Evolutionary conservation across 1,140 invertebrate genomes (phyloP), one percentile per base, ranked within the genome.

Genomic region (Drosophila orena): DNA sequence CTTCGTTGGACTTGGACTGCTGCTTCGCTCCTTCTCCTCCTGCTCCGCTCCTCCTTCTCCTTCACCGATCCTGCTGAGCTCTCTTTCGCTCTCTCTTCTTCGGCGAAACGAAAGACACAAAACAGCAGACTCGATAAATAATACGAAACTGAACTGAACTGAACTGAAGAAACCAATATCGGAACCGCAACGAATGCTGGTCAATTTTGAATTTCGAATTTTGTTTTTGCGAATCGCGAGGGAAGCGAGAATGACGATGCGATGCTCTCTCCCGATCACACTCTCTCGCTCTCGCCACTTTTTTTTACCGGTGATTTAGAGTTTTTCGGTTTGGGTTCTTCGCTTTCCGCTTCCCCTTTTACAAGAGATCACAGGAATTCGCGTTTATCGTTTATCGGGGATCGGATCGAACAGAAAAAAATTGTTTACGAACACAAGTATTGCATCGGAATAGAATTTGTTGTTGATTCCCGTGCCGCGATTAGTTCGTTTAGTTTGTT

Each of bases 401-500:
- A 79, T 64, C 56, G 64, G 77, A 66, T 64, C 49, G 44, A 85
- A 84, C 78, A 83, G 68, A 80, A 79, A 79, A 43, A 54, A 66
- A 79, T 75, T 88, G 65, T 88, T 88, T 86, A 78, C 81, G 83
- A 86, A 85, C 81, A 86, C 81, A 85, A 60, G 30, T 50, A 50
- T 50, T 17, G 15, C 22, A 22, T 46, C 10, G 47, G 47, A 50
- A 17, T 34, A 34, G 8, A 50, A 14, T 12, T 27, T 17, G 10
- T 71, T n/a, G 30, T 57, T 30, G 30, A 71, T 59, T 64, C 40
- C 38, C 43, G 47, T 30, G 47, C 38, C 43, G 47, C 46, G 47
- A 42, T 69, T 61, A 24, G 43, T 37, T 20, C 15, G 17, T 54
- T 77, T 38, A 56, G 35, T 54, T 70, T 49, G 37, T 64, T 69